Evolutionary conservation across 2,797 vertebrate genomes (phyloP).

Genomic region (Oophaga sylvatica): DNA sequence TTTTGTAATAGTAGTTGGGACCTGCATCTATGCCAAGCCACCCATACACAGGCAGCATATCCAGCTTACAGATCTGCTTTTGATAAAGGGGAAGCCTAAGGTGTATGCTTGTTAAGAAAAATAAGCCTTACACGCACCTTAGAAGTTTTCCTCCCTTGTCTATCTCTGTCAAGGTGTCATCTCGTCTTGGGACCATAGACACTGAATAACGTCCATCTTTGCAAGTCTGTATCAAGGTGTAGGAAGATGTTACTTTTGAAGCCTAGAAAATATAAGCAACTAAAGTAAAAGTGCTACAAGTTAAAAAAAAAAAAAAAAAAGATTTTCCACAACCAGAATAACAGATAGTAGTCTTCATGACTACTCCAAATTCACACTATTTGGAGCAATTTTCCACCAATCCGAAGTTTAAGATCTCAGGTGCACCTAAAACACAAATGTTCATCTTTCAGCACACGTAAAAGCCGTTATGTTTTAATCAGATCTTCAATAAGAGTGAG

Average conservation of each 20-base stretch:
- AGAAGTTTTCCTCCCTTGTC: slow-evolving; percentile 77
- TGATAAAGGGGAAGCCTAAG: background rate
- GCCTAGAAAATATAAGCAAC: slow-evolving; percentile 17
- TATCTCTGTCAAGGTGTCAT: slow-evolving; percentile 80
- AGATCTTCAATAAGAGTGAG: background rate
- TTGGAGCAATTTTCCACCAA: too few relatives aligned
- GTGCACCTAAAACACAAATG: background rate
- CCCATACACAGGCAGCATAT: background rate
- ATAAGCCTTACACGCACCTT: slow-evolving; percentile 76
- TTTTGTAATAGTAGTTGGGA: too few relatives aligned
- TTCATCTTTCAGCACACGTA: background rate
- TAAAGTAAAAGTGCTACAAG: background rate
- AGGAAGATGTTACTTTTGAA: slow-evolving; percentile 65
- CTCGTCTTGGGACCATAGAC: slow-evolving; percentile 77
- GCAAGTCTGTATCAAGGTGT: slow-evolving; percentile 82
- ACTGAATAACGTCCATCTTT: slow-evolving; percentile 77
- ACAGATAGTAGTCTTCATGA: background rate
- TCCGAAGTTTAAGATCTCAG: background rate
- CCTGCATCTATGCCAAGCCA: too few relatives aligned
- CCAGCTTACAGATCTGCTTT: background rate
- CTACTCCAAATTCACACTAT: background rate
- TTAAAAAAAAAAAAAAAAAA: background rate
- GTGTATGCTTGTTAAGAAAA: background rate
- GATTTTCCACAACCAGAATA: background rate
- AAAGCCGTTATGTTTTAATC: background rate